Percentiles rank a stretch among this genome's conserved stretches.
These are phyloP conservation scores for Monopterus albus DNA, from an alignment of 2,113 vertebrate species.

Conservation along the genomic window DNA sequence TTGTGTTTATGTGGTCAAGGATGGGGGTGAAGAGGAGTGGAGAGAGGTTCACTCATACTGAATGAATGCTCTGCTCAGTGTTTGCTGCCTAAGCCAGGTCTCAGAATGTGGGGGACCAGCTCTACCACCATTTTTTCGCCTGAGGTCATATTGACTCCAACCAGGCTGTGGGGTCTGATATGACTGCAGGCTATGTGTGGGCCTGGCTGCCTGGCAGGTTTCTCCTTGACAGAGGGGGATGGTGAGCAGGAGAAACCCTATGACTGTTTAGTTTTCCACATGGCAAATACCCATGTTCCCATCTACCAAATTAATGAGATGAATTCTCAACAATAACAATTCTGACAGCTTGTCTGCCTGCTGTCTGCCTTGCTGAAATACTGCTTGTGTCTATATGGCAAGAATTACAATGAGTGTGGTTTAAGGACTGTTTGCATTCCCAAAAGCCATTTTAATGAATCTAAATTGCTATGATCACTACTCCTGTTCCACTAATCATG, in stretches of 20 bases:
- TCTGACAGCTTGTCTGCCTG: constrained; percentile 77
- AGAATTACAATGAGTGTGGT: constrained; percentile 68
- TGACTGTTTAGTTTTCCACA: constrained; percentile 73
- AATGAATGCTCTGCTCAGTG: constrained; percentile 40
- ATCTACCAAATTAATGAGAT: constrained; percentile 77
- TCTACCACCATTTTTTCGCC: constrained; percentile 69
- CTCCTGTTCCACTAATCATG: constrained; percentile 50
- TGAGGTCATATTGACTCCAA: constrained; percentile 79
- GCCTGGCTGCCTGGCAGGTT: constrained; percentile 55
- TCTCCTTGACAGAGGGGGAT: constrained; percentile 18
- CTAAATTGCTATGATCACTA: constrained; percentile 49
- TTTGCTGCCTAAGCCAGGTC: constrained; percentile 49
- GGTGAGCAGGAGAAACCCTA: constrained; percentile 41
- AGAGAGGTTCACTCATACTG: constrained; percentile 44
- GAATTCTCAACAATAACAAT: constrained; percentile 68
- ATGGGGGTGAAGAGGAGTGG: neutral
- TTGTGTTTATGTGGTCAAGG: constrained; percentile 2
- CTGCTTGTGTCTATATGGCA: constrained; percentile 27
- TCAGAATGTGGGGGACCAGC: constrained; percentile 61
- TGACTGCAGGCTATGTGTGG: constrained; percentile 78
- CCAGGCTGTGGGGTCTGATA: constrained; percentile 76
- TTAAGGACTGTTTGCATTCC: constrained; percentile 38
- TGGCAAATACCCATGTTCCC: constrained; percentile 73
- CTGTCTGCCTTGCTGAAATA: constrained; percentile 41
- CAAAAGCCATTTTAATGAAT: constrained; percentile 61